phyloP scores from a whole-genome alignment of 2,113 vertebrate species.

The Hippocampus guttulatus region DNA sequence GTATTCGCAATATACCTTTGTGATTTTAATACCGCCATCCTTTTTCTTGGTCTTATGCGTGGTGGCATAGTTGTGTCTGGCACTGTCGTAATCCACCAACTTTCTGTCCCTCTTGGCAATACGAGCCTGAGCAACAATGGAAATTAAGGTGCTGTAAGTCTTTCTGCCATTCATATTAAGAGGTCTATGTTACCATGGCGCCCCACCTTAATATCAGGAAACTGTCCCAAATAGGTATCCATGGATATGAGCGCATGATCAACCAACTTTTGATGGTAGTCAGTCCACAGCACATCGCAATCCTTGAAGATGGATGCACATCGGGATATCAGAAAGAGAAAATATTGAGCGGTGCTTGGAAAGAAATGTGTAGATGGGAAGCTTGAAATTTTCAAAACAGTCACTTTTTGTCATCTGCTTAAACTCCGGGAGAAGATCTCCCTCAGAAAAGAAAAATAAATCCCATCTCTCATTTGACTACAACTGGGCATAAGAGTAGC shows the following conservation, averaged over 20 bases:
- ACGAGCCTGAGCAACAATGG: conserved; percentile 74
- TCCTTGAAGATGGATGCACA: conserved; percentile 73
- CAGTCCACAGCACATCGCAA: conserved; percentile 91
- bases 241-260: conserved; percentile 95
- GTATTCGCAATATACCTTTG: conserved; percentile 79
- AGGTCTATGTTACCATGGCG: too few species aligned
- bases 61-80: conserved; percentile 89
- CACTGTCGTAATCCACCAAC: conserved; percentile 94
- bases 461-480: too few species aligned
- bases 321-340: not conserved
- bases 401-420: too few species aligned
- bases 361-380: too few species aligned
- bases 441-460: too few species aligned
- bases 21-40: conserved; percentile 87
- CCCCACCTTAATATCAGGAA: conserved; percentile 94
- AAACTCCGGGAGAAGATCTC: too few species aligned
- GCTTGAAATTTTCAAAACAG: too few species aligned
- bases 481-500: too few species aligned
- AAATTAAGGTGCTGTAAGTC: not conserved
- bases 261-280: conserved; percentile 97
- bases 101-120: conserved; percentile 96
- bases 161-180: not conserved
- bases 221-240: conserved; percentile 97
- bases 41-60: conserved; percentile 96
- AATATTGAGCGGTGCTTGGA: not conserved